These are phyloP conservation scores for Mungos mungo DNA, from an alignment of 2,113 vertebrate species.

Conservation along the genomic window DNA sequence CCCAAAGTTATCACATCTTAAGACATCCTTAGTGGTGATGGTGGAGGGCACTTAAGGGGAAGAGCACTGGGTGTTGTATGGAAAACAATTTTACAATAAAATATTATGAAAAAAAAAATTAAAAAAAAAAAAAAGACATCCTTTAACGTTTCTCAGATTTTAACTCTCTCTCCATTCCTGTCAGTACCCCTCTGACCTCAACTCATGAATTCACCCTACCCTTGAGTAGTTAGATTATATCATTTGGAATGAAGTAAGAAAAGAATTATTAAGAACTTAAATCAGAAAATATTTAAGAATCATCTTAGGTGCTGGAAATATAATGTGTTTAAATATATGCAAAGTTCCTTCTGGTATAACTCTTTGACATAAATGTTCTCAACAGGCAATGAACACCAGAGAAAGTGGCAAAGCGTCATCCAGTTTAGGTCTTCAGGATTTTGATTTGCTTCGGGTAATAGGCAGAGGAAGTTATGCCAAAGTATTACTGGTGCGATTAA, in stretches of 20 bases:
- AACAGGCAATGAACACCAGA: constrained; percentile 93
- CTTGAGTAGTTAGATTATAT: neutral
- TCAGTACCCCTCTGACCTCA: neutral
- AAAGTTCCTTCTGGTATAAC: neutral
- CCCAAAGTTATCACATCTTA: neutral
- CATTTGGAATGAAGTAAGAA: neutral
- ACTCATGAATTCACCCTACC: neutral
- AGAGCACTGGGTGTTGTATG: too few species aligned
- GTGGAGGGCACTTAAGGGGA: too few species aligned
- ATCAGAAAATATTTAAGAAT: constrained; percentile 41
- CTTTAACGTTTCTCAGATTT: neutral
- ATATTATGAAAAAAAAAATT: too few species aligned
- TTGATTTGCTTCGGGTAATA: constrained; percentile 97
- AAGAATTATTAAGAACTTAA: constrained; percentile 4
- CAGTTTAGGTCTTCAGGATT: constrained; percentile 96
- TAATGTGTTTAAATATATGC: neutral
- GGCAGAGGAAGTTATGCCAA: constrained; percentile 99
- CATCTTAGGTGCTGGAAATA: constrained; percentile 7
- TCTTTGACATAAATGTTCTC: constrained; percentile 34
- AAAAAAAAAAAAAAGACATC: too few species aligned
- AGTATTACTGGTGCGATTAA: constrained; percentile 95
- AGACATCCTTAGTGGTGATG: neutral
- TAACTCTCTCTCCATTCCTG: neutral
- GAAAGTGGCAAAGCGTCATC: constrained; percentile 95
- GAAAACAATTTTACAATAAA: too few species aligned